Percentiles rank a stretch among this genome's conserved stretches.
Conservation (phyloP, 2,113 vertebrate genomes). For the Natator depressus region DNA sequence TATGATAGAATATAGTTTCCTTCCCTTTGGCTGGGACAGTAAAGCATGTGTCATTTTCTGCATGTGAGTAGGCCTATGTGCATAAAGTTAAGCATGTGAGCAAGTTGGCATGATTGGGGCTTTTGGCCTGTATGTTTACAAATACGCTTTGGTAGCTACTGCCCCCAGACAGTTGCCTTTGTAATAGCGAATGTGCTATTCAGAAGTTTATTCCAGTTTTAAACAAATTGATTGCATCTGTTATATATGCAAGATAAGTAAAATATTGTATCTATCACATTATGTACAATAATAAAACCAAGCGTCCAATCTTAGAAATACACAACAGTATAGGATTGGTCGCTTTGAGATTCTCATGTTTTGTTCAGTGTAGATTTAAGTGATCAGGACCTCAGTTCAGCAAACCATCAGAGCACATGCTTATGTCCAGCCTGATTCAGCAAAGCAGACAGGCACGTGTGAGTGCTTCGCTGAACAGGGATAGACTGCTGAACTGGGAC, state of each 20-base stretch:
- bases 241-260: too few species aligned
- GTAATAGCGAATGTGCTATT: neutral
- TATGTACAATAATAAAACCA: neutral
- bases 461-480: neutral
- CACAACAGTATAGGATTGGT: neutral
- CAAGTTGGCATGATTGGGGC: neutral
- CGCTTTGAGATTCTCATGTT: neutral
- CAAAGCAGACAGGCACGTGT: neutral
- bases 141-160: neutral
- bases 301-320: neutral
- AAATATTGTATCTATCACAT: too few species aligned
- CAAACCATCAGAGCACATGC: neutral
- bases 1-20: neutral
- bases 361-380: neutral
- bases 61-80: neutral
- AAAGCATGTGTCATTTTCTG: neutral
- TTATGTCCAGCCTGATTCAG: neutral
- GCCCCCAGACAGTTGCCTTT: neutral
- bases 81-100: neutral
- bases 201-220: neutral
- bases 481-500: neutral
- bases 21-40: neutral
- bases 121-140: neutral
- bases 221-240: neutral
- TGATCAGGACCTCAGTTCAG: neutral